phyloP scores from a whole-genome alignment of 2,113 vertebrate species.

The Coryphaenoides rupestris region DNA sequence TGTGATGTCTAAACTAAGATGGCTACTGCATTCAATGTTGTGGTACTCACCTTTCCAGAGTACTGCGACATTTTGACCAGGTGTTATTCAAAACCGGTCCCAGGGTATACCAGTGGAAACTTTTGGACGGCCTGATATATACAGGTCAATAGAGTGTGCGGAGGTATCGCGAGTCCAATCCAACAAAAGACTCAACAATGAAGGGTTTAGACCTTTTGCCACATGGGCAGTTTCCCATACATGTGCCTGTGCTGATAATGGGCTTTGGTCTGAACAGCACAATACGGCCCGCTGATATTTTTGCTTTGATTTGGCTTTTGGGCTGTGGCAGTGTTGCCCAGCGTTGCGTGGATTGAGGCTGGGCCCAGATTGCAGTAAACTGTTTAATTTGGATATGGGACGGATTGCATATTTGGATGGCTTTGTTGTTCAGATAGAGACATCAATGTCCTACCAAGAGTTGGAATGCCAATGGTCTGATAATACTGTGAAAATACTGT shows the following conservation, averaged over 20 bases:
- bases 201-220: constrained; percentile 76
- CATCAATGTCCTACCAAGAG: not conserved
- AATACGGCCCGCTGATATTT: constrained; percentile 67
- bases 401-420: too few species aligned
- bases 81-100: constrained; percentile 60
- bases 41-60: constrained; percentile 86
- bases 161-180: constrained; percentile 42
- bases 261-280: constrained; percentile 70
- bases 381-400: too few species aligned
- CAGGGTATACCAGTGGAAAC: constrained; percentile 46
- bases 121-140: constrained; percentile 72
- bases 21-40: constrained; percentile 8
- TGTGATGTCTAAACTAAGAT: constrained; percentile 13
- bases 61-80: constrained; percentile 80
- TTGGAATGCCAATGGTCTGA: too few species aligned
- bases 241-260: constrained; percentile 76
- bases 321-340: constrained; percentile 32
- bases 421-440: too few species aligned
- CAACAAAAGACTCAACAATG: constrained; percentile 74
- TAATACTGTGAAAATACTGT: not conserved
- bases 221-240: constrained; percentile 75
- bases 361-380: too few species aligned
- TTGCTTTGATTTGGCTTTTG: constrained; percentile 73
- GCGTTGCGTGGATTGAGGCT: not conserved
- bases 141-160: constrained; percentile 38